Conservation (phyloP, 2,113 vertebrate genomes). For the Cyphomyrus plagiostoma region DNA sequence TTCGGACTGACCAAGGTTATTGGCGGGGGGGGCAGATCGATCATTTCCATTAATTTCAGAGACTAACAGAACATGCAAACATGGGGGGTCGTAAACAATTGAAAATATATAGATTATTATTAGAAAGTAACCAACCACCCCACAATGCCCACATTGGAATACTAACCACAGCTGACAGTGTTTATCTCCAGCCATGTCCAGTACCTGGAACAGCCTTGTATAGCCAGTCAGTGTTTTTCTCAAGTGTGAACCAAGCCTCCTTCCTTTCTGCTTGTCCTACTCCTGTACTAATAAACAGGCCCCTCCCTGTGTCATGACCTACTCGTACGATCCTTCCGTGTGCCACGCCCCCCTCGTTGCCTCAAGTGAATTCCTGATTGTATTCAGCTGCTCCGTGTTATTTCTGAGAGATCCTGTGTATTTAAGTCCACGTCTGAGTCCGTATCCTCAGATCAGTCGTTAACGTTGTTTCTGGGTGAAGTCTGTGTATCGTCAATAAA, state of each 20-base stretch:
- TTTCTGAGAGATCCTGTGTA: too few species aligned
- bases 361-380: too few species aligned
- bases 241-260: not conserved
- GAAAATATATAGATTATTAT: not conserved
- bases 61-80: not conserved
- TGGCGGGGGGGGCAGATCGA: not conserved
- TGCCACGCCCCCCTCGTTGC: too few species aligned
- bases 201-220: not conserved
- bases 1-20: not conserved
- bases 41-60: not conserved
- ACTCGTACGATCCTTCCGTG: too few species aligned
- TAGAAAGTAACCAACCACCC: not conserved
- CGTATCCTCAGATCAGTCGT: too few species aligned
- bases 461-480: too few species aligned
- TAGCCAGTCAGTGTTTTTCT: not conserved
- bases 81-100: not conserved
- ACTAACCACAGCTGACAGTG: not conserved
- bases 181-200: not conserved
- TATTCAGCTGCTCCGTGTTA: too few species aligned
- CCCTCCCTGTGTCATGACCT: too few species aligned
- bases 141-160: not conserved
- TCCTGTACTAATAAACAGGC: not conserved
- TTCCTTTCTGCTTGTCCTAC: not conserved
- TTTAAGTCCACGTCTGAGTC: too few species aligned
- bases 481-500: too few species aligned